A percentile compares a stretch with the other conserved stretches of the same genome.
Evolutionary conservation across 2,113 vertebrate genomes (phyloP).

Genomic region (Phainopepla nitens): DNA sequence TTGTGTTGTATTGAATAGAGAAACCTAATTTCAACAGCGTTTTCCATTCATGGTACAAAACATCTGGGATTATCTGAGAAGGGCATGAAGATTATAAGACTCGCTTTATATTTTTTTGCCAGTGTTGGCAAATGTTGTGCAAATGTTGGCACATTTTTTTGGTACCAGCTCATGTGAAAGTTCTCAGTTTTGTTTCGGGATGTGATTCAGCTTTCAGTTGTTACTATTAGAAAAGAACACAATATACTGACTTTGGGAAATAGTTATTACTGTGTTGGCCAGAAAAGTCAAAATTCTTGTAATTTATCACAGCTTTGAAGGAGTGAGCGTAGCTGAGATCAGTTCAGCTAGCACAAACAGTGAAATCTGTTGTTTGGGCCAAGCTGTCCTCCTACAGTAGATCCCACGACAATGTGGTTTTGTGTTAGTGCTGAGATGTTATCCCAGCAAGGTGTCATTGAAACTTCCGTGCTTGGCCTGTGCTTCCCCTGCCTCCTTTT

Average conservation of each 20-base stretch:
- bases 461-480: neutral
- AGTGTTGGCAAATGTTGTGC: neutral
- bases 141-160: neutral
- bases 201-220: neutral
- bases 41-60: neutral
- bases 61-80: neutral
- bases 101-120: neutral
- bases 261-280: neutral
- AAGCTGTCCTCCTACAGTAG: neutral
- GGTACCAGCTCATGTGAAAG: neutral
- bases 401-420: neutral
- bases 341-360: neutral
- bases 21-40: neutral
- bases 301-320: neutral
- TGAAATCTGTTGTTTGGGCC: neutral
- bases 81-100: neutral
- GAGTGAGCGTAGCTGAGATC: neutral
- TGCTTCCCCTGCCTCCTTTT: neutral
- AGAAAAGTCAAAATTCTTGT: neutral
- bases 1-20: neutral
- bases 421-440: neutral
- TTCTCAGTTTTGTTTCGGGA: neutral
- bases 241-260: conserved; percentile 16
- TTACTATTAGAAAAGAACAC: neutral
- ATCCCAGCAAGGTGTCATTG: neutral